Evolutionary conservation across 2,888 invertebrate species (phyloP).

Genomic region (Volucella zonaria): DNA sequence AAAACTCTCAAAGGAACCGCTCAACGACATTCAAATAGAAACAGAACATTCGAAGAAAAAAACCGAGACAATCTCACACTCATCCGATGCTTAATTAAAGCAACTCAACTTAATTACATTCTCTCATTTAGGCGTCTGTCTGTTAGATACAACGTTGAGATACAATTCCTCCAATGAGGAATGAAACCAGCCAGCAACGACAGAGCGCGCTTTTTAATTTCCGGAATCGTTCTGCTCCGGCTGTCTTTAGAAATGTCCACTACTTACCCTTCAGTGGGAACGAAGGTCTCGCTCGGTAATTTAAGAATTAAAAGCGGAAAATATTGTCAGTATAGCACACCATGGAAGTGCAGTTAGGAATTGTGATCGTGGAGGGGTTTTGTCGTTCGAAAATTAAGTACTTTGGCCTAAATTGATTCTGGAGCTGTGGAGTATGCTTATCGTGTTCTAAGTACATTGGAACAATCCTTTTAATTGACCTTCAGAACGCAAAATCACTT

Average conservation of each 20-base stretch:
- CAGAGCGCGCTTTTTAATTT: constrained; percentile 55
- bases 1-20: constrained; percentile 46
- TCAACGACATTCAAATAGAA: constrained; percentile 7
- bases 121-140: constrained; percentile 12
- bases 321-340: constrained; percentile 12
- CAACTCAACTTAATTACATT: constrained; percentile 44
- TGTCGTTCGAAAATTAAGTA: not conserved
- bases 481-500: no score
- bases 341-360: constrained; percentile 32
- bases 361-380: constrained; percentile 13
- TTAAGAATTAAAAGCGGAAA: constrained; percentile 33
- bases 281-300: constrained; percentile 19
- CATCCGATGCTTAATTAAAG: constrained; percentile 52
- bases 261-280: constrained; percentile 36
- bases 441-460: no score
- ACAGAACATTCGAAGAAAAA: not conserved
- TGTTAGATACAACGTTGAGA: constrained; percentile 21
- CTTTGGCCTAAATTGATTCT: not conserved
- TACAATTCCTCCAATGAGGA: constrained; percentile 43
- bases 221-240: constrained; percentile 35
- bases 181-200: constrained; percentile 27
- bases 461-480: no score
- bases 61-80: constrained; percentile 39
- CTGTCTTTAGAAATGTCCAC: constrained; percentile 23
- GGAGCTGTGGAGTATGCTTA: not conserved